A percentile compares a stretch with the other conserved stretches of the same genome.
Conservation (phyloP, 2,113 vertebrate genomes). For the Tragelaphus buxtoni region DNA sequence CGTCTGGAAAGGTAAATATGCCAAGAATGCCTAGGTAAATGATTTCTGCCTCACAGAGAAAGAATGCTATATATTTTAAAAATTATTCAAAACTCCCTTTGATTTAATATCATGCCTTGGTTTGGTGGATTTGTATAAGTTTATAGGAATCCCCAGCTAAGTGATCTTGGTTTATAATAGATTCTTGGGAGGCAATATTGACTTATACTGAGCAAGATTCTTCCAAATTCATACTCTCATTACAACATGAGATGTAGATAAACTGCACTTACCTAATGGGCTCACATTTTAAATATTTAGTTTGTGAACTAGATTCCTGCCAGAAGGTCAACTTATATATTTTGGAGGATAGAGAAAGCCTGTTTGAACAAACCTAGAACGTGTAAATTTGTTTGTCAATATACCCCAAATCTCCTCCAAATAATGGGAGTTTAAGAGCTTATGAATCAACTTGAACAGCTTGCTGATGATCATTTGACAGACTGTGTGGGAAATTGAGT, state of each 20-base stretch:
- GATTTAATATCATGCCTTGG: conserved; percentile 55
- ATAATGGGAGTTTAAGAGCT: conserved; percentile 55
- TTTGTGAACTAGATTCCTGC: conserved; percentile 43
- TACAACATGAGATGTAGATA: conserved; percentile 63
- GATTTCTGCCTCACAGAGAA: neutral
- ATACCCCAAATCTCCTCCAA: neutral
- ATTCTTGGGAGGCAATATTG: conserved; percentile 44
- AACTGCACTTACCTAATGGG: conserved; percentile 53
- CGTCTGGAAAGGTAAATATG: neutral
- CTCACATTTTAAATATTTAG: conserved; percentile 70
- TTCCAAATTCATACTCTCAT: conserved; percentile 63
- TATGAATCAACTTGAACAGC: conserved; percentile 74
- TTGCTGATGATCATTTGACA: conserved; percentile 77
- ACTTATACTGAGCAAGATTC: neutral
- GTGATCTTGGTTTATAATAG: conserved; percentile 39
- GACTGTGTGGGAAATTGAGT: conserved; percentile 77
- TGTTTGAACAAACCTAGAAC: conserved; percentile 22
- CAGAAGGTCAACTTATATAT: conserved; percentile 17
- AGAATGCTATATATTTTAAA: neutral
- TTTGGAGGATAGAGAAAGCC: neutral
- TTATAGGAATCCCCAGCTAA: conserved; percentile 61
- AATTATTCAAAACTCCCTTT: conserved; percentile 31
- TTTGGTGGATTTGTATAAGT: conserved; percentile 62
- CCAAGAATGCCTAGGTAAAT: neutral
- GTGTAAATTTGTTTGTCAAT: conserved; percentile 75